Evolutionary conservation across 2,888 invertebrate species (phyloP).

Genomic region (Heliconius ethilla): DNA sequence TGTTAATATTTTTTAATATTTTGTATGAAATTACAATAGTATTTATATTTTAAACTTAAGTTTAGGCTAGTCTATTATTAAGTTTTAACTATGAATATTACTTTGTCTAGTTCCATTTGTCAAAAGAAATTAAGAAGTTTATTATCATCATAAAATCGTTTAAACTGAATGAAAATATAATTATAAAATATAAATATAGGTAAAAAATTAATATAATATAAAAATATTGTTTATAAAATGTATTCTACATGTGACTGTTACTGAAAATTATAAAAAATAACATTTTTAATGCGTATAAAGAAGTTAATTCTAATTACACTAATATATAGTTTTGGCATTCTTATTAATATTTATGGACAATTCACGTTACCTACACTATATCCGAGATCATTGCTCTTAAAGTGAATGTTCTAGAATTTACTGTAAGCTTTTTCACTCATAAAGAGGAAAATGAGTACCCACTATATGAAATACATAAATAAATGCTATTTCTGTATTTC

Average conservation of each 20-base stretch:
- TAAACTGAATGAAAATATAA: no score
- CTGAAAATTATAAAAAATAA: background rate
- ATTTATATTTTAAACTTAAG: no score
- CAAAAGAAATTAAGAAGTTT: no score
- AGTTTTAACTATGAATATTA: background rate
- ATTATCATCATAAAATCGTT: no score
- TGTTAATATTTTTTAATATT: slow-evolving; percentile 6
- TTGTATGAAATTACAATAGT: background rate
- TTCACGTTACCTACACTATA: slow-evolving; percentile 49
- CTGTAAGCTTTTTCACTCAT: slow-evolving; percentile 47
- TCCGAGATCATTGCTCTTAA: slow-evolving; percentile 60
- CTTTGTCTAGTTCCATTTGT: no score
- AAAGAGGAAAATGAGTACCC: slow-evolving; percentile 8
- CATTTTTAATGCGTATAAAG: background rate
- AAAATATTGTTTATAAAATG: background rate
- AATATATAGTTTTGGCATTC: background rate
- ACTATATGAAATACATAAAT: background rate
- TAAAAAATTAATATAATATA: no score
- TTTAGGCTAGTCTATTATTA: background rate
- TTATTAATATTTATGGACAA: slow-evolving; percentile 48
- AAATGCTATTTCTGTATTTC: background rate
- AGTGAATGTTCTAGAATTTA: slow-evolving; percentile 64
- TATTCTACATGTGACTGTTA: background rate
- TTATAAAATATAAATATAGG: no score
- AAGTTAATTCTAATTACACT: background rate